Base-by-base conservation (phyloP, 2,113 vertebrate genomes). In the Callocephalon fimbriatum region DNA sequence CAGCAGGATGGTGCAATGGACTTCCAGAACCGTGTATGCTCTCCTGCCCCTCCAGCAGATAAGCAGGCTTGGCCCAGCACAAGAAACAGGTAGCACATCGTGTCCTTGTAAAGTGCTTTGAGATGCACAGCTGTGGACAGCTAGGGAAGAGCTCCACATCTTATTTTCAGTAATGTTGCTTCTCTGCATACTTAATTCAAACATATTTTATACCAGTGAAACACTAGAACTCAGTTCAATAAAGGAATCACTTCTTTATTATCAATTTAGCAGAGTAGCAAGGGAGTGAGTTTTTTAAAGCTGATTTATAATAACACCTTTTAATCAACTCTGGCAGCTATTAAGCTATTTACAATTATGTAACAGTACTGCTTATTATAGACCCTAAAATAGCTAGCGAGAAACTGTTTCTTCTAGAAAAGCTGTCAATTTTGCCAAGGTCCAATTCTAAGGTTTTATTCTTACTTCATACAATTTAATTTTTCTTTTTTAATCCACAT, bases 311-410 rank as follows among this genome's bases (percentile, higher is more conserved):
- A 61, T 71, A 85, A 5, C 4, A 73, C 9, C 48, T 87, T 93
- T 83, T 72, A 90, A 95, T 79, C 27, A 56, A n/a, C 48, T 88
- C 54, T 58, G 48, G 37, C 29, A 88, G 44, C 27, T 88, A 95
- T 82, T 68, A 68, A 14, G n/a, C 56, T 83, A 70, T 92, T 94
- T 68, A 47, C 15, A 86, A 68, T 90, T 73, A 83, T 31, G 9
- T 15, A 93, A 58, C 16, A 20, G 15, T 44, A 25, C 4, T 44
- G 29, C 14, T 92, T 23, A 61, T 72, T 90, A 76, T 1, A 26
- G 1, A 79, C 15, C 15, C 5, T 27, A 54, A 93, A 89, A 56
- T 47, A 85, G 11, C 51, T 63, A 27, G 38, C 62, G 29, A 74
- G 6, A 90, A 71, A 74, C 31, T 26, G 9, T 44, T 78, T 63